phyloP scores from a whole-genome alignment of 2,797 vertebrate genomes.

The Carduelis carduelis region DNA sequence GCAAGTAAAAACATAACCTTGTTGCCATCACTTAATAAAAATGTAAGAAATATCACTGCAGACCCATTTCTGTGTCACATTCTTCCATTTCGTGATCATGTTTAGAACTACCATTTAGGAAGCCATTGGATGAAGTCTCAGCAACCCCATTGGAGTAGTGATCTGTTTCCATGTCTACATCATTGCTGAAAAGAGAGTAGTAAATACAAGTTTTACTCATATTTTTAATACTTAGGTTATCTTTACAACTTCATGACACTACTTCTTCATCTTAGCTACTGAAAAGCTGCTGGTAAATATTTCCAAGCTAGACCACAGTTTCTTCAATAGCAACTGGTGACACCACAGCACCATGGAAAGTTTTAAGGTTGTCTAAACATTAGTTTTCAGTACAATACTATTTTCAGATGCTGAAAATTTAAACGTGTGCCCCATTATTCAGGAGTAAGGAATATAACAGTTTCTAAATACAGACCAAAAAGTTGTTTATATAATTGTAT shows the following conservation, averaged over 20 bases:
- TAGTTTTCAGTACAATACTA: not conserved
- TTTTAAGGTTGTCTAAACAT: not conserved
- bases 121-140: constrained; percentile 95
- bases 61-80: constrained; percentile 98
- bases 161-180: constrained; percentile 98
- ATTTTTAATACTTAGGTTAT: not conserved
- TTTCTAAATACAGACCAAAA: not conserved
- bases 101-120: constrained; percentile 96
- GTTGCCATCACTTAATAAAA: constrained; percentile 75
- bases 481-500: not conserved
- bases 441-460: not conserved
- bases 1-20: constrained; percentile 77
- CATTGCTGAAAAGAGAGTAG: constrained; percentile 79
- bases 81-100: constrained; percentile 91
- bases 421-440: not conserved
- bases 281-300: not conserved
- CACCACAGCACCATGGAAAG: not conserved
- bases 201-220: constrained; percentile 4
- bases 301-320: not conserved
- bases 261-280: not conserved
- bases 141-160: constrained; percentile 96
- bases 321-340: not conserved
- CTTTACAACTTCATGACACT: not conserved
- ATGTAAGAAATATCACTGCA: constrained; percentile 79
- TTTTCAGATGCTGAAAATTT: not conserved